Base-by-base conservation (phyloP, 2,797 vertebrate genomes). In the Falco peregrinus region DNA sequence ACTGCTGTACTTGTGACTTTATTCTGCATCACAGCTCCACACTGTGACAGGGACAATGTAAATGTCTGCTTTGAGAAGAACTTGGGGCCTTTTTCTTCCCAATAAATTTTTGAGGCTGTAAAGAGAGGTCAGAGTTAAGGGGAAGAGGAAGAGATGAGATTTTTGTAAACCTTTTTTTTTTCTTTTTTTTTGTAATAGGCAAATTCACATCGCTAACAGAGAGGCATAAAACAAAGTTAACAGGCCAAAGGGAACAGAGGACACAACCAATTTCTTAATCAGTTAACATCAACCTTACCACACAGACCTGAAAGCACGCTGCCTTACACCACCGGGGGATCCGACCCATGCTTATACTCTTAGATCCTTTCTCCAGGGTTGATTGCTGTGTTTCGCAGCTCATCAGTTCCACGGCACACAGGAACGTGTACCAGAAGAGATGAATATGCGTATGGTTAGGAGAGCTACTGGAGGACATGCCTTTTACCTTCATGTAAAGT, bases 311-410 rank as follows among this genome's bases (percentile, higher is more conserved):
- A 63, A 67, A 25, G 26, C 26, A 20, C 6, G 6, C 24, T 53
- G 71, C 22, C 68, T 41, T 67, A 35, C 45, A 50, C 16, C 71
- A 22, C 37, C 13, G 19, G 3, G 47, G 76, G 4, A 53, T 45
- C 9, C 1, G 4, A 31, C 22, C 41, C 1, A 1, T 64, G 39
- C 39, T 47, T 19, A 0, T 8, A 24, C 26, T 60, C 75, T 73
- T 53, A 51, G 43, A 71, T 71, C 41, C 56, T 79, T 84, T 74
- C 9, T 9, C 13, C 24, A 13, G 77, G 35, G 45, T 48, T 92
- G 81, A 74, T 33, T 4, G 19, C 78, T 69, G 35, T 13, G 8
- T 70, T 93, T 88, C 63, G 79, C 90, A 80, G 67, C 71, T 69
- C 86, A 87, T 73, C 93, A 91, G 59, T 37, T 67, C 22, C 20